Percentiles rank a stretch among this genome's conserved stretches.
Conservation (phyloP, 2,113 vertebrate genomes). For the Zosterops japonicus region DNA sequence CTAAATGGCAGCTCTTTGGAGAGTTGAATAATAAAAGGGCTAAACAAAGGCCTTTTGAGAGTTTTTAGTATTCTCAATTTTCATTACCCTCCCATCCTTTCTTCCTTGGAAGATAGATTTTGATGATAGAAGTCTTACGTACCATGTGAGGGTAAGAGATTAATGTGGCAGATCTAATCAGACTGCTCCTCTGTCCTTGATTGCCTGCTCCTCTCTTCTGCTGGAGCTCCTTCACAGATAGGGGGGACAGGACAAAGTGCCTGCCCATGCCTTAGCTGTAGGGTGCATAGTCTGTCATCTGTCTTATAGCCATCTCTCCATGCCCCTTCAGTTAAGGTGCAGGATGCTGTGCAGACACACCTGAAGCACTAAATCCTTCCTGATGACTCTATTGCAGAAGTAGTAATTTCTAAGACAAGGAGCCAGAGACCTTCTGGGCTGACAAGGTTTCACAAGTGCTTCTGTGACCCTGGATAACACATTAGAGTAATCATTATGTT, state of each 20-base stretch:
- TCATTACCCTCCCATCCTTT: background rate
- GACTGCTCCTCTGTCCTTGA: background rate
- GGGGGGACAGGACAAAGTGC: background rate
- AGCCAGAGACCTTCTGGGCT: background rate
- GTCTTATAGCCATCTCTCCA: background rate
- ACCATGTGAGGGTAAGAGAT: background rate
- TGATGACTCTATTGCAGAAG: background rate
- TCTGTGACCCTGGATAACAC: background rate
- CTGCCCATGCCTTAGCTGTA: background rate
- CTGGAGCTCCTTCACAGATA: background rate
- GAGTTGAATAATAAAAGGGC: background rate
- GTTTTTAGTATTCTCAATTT: slow-evolving; percentile 4
- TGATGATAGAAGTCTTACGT: background rate
- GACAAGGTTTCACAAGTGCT: background rate
- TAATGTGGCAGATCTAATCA: background rate
- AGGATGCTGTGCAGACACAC: background rate
- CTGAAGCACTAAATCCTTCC: background rate
- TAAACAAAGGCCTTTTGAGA: background rate
- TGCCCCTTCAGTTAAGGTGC: background rate
- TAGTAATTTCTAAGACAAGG: background rate
- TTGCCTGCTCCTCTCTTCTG: background rate
- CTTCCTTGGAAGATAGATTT: background rate
- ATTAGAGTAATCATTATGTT: background rate
- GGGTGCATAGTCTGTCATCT: background rate
- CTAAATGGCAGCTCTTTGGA: background rate